Conservation (phyloP, 2,113 vertebrate genomes). For the Lagenorhynchus albirostris region DNA sequence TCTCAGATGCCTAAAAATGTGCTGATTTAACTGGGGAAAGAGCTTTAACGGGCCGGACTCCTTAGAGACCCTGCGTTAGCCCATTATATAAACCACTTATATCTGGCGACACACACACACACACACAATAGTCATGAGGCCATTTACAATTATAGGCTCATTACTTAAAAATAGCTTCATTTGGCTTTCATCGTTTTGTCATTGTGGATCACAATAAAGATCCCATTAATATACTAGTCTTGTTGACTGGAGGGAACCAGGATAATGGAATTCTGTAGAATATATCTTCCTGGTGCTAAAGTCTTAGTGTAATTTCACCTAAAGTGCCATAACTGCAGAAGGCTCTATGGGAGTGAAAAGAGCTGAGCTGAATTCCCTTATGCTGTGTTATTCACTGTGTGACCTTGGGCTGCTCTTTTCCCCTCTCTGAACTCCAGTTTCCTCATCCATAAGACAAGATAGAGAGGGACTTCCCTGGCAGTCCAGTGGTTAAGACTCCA, state of each 20-base stretch:
- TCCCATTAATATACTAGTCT: not conserved
- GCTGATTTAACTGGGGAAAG: conserved; percentile 61
- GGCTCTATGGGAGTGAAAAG: not conserved
- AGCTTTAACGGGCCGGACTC: conserved; percentile 7
- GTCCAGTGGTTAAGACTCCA: too few species aligned
- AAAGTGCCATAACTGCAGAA: not conserved
- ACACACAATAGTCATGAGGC: conserved; percentile 55
- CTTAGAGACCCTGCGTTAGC: conserved; percentile 31
- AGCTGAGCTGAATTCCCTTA: not conserved
- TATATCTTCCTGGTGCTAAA: not conserved
- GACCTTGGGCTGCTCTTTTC: not conserved
- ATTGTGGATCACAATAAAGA: conserved; percentile 19
- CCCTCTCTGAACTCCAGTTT: not conserved
- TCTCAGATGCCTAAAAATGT: conserved; percentile 56
- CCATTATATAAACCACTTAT: conserved; percentile 46
- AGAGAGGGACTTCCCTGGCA: not conserved
- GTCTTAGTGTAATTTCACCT: not conserved
- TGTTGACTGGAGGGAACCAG: conserved; percentile 1
- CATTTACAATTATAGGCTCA: conserved; percentile 54
- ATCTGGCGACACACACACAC: conserved; percentile 38
- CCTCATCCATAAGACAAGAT: not conserved
- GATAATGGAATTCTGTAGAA: not conserved
- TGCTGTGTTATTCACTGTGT: not conserved
- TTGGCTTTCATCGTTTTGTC: conserved; percentile 57
- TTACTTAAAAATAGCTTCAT: conserved; percentile 53